Base-by-base conservation (phyloP, 2,797 vertebrate species). In the Benthosema pterotum region DNA sequence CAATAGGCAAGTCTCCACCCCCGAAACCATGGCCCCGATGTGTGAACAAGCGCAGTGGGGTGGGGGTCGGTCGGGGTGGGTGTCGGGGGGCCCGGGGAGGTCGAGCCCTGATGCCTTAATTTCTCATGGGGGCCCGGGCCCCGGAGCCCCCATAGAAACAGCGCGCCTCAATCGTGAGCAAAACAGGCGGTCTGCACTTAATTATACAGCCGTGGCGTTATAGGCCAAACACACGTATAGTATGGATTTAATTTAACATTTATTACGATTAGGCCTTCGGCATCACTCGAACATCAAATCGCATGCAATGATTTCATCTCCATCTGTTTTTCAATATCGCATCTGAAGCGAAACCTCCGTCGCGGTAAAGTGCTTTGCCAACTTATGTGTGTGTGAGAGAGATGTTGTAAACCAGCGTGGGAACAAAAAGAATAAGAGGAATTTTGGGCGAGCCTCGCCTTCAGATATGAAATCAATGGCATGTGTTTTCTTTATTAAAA, bases 271-370 rank as follows among this genome's bases (percentile, higher is more conserved):
- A 22, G 59, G 77, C 87, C 75, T 78, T 91, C 89, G 85, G 89
- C 89, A 69, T 70, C 47, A 64, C 28, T 66, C 72, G 68, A 79
- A 77, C 71, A 55, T 68, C 63, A 82, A 86, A 85, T 88, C 78
- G 64, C 74, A 65, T 77, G 64, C 74, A 65, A 60, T 87, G 85
- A 91, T 89, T 91, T 91, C 72, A 84, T 88, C 79, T 83, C 88
- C 92, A 92, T 91, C 88, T 92, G 91, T 87, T 91, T 91, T 86
- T 88, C 81, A 86, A 88, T 86, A 83, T 83, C 78, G 82, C 84
- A 85, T 67, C 82, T 87, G 79, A 86, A 83, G 78, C 71, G 58
- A 83, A 83, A 79, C 82, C 75, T 83, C 77, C 59, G n/a, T n/a
- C n/a, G 50, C 22, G 72, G 71, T 38, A 71, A 71, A 87, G 73